These are phyloP conservation scores for Chrysogorgia sp. DNA, from an alignment of 92 coral and sea anemone species.

Conservation along the genomic window DNA sequence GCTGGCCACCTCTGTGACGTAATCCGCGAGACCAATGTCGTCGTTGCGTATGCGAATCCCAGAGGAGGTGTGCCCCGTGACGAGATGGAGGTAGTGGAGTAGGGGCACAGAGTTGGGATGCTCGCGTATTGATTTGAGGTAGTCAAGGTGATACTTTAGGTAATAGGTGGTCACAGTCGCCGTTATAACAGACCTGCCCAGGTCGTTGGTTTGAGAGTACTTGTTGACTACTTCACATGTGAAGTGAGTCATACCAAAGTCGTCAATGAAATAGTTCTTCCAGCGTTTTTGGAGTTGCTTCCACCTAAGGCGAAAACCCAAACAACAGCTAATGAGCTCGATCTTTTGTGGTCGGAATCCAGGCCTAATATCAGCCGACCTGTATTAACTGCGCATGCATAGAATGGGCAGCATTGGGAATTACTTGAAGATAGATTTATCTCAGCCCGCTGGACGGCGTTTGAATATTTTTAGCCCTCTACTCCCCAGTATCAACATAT, in stretches of 20 bases:
- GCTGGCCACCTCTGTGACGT: constrained; percentile 49
- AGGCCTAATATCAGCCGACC: too few relatives aligned
- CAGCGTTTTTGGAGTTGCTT: constrained; percentile 38
- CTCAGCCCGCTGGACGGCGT: too few relatives aligned
- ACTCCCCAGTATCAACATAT: too few relatives aligned
- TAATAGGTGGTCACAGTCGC: constrained; percentile 70
- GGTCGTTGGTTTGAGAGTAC: constrained; percentile 55
- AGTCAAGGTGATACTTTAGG: constrained; percentile 53
- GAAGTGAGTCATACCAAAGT: constrained; percentile 64
- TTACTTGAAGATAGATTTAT: too few relatives aligned
- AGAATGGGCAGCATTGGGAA: too few relatives aligned
- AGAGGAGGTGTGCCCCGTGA: constrained; percentile 74
- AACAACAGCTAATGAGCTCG: not conserved
- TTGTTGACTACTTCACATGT: constrained; percentile 65
- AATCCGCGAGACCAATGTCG: constrained; percentile 67
- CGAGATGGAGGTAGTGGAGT: constrained; percentile 63
- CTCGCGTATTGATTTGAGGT: constrained; percentile 17
- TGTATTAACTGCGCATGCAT: too few relatives aligned
- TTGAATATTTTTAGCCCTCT: too few relatives aligned
- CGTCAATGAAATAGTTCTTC: constrained; percentile 58
- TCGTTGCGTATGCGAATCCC: constrained; percentile 71
- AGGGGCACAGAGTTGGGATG: constrained; percentile 14
- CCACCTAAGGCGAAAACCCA: constrained; percentile 59
- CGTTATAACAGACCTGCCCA: constrained; percentile 65
- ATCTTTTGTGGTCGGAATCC: too few relatives aligned